Evolutionary conservation across 2,888 invertebrate genomes (phyloP).

Genomic region (Cephus pygmeus): DNA sequence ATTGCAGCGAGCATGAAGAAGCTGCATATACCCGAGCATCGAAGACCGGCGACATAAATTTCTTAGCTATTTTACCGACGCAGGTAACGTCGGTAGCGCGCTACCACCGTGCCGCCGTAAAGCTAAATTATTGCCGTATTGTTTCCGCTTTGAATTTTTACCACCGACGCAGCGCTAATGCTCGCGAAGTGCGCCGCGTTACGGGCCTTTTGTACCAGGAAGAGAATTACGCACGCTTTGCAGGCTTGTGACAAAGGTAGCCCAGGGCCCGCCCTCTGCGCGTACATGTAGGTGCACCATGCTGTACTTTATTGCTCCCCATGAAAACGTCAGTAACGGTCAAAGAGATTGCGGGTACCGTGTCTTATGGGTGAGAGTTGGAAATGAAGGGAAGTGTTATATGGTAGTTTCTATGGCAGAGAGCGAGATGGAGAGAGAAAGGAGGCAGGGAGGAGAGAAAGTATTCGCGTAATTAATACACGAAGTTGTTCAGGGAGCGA

Average conservation of each 20-base stretch:
- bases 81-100: background rate
- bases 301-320: conserved; percentile 15
- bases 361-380: background rate
- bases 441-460: background rate
- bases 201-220: conserved; percentile 19
- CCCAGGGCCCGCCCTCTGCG: background rate
- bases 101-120: conserved; percentile 11
- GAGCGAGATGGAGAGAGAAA: background rate
- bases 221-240: conserved; percentile 23
- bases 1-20: background rate
- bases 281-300: background rate
- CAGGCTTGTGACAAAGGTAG: conserved; percentile 12
- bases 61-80: conserved; percentile 15
- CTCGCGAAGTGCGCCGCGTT: conserved; percentile 1
- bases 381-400: background rate
- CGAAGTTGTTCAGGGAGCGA: background rate
- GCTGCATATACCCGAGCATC: background rate
- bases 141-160: conserved; percentile 24
- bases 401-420: background rate
- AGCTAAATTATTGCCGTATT: conserved; percentile 23
- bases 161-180: conserved; percentile 2
- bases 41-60: conserved; percentile 2
- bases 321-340: conserved; percentile 13
- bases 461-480: background rate
- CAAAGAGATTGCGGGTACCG: conserved; percentile 10